Base-by-base conservation (phyloP, 2,888 invertebrate species). In the Synanthedon tipuliformis region DNA sequence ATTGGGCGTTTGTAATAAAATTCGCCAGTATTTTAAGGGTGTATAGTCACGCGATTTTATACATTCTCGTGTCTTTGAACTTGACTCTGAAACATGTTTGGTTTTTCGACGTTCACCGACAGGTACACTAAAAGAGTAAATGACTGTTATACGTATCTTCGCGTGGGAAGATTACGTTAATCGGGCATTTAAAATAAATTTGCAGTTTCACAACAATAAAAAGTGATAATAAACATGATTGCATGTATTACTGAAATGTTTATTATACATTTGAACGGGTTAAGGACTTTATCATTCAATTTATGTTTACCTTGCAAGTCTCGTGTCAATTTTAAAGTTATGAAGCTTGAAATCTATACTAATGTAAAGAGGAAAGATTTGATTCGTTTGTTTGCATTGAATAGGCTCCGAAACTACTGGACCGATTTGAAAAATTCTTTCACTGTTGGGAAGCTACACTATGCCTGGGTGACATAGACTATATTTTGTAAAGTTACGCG, bases 31-130 rank as follows among this genome's bases (percentile, higher is more conserved):
- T 69, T 65, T 64, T 62, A 71, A 78, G 73, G 68, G 73, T 60
- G 62, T 56, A 51, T 48, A 73, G 78, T 74, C 84, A 83, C 81
- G 83, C 83, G 73, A 83, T 69, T 69, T 72, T 58, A 67, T 75
- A 65, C 71, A 72, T 66, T 67, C 65, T 68, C 69, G 69, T 75
- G 73, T 73, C 76, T 81, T 75, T 73, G 73, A 75, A 73, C 75
- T 61, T 59, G 50, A 27, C 55, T 54, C 50, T 52, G 16, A 23
- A 16, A 49, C 49, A 18, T 49, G 49, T 49, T 49, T 49, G 23
- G 45, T 7, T 18, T 18, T 49, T 49, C 49, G 23, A 49, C 49
- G 49, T 49, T 18, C 8, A 16, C 49, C 23, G 23, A 18, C 49
- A 49, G 45, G 45, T 13, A 45, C 15, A 45, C 16, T 49, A 49